These are phyloP conservation scores for Columba livia DNA, from an alignment of 2,113 vertebrate species.

Conservation along the genomic window DNA sequence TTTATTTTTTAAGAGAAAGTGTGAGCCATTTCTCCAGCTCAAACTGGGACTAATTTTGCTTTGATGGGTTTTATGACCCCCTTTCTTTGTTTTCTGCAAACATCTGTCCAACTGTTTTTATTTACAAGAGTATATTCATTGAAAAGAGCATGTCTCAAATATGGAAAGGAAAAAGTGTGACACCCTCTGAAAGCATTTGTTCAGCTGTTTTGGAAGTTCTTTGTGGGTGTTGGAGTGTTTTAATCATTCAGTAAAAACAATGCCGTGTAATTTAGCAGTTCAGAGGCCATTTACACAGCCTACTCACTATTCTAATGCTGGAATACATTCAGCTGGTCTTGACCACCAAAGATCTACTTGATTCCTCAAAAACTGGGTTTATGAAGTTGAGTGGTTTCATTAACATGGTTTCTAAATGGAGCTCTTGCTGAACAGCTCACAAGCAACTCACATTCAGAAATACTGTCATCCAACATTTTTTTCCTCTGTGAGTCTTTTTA, in stretches of 20 bases:
- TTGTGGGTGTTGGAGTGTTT: conserved; percentile 61
- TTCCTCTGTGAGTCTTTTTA: background rate
- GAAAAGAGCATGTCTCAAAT: conserved; percentile 30
- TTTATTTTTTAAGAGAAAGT: background rate
- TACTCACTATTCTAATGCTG: conserved; percentile 13
- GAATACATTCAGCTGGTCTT: conserved; percentile 9
- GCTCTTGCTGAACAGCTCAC: background rate
- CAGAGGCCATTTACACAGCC: conserved; percentile 26
- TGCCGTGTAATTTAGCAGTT: conserved; percentile 47
- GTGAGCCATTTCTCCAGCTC: background rate
- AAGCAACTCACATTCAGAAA: background rate
- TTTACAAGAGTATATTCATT: background rate
- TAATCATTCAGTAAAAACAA: conserved; percentile 63
- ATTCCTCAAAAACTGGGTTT: background rate
- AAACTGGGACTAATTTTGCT: background rate
- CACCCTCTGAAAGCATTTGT: conserved; percentile 23
- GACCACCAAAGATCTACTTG: background rate
- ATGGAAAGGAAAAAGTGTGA: conserved; percentile 59
- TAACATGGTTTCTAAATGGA: background rate
- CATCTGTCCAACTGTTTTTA: background rate
- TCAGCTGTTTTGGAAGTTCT: conserved; percentile 46
- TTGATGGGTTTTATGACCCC: background rate
- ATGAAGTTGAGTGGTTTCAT: background rate
- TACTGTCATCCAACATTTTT: background rate
- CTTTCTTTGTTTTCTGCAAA: background rate